These are phyloP conservation scores for Tetropium fuscum DNA, from an alignment of 2,888 invertebrate genomes.

Conservation along the genomic window DNA sequence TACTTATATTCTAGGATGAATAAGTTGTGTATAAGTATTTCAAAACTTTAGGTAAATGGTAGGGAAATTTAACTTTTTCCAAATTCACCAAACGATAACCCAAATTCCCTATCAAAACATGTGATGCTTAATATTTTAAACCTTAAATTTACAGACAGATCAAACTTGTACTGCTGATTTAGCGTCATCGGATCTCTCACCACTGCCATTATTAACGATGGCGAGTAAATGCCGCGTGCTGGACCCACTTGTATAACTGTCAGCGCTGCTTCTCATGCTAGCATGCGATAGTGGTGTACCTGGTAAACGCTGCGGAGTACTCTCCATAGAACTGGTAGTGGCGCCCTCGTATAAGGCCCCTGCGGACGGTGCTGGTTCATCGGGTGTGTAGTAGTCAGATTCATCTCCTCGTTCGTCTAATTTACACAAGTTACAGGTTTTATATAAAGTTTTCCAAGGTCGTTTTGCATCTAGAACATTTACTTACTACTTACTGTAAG, in stretches of 20 bases:
- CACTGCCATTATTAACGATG: conserved; percentile 61
- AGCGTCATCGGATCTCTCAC: conserved; percentile 45
- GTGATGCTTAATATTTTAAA: too few species aligned
- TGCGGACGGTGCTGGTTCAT: conserved; percentile 78
- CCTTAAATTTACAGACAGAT: too few species aligned
- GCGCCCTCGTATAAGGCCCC: conserved; percentile 70
- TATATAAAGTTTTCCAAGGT: neutral
- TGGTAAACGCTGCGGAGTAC: conserved; percentile 64
- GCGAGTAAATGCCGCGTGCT: conserved; percentile 81
- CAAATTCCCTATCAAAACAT: too few species aligned
- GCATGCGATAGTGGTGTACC: conserved; percentile 79
- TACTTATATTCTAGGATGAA: too few species aligned
- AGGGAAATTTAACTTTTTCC: too few species aligned
- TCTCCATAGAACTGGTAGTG: conserved; percentile 59
- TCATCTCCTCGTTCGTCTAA: conserved; percentile 71
- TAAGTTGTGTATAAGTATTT: too few species aligned
- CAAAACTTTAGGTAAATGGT: too few species aligned
- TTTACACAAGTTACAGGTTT: neutral
- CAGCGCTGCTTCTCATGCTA: conserved; percentile 81
- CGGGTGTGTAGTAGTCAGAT: conserved; percentile 84
- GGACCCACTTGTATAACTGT: conserved; percentile 86
- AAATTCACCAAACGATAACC: too few species aligned
- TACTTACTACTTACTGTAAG: conserved; percentile 46
- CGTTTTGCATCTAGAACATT: too few species aligned
- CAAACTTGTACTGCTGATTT: too few species aligned